These are phyloP conservation scores for Amphibalanus amphitrite DNA, from an alignment of 1,140 invertebrate species.

Conservation along the genomic window DNA sequence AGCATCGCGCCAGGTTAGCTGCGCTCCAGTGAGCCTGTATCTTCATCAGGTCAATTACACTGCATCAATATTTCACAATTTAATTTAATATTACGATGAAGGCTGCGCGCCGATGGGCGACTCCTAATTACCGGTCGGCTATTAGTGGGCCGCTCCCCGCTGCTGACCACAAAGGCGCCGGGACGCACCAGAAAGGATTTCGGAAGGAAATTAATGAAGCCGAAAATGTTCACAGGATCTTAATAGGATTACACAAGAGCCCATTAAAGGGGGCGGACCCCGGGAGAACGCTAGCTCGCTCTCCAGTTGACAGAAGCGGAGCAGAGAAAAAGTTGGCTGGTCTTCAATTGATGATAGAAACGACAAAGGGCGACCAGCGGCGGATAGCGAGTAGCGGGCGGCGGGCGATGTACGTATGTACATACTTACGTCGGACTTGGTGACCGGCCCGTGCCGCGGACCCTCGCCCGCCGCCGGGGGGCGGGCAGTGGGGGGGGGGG, in stretches of 20 bases:
- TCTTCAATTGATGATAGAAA: too few species aligned
- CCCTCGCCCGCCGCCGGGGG: too few species aligned
- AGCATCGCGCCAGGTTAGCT: background rate
- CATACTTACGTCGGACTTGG: too few species aligned
- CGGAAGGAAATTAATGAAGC: background rate
- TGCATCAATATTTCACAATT: background rate
- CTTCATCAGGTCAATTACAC: background rate
- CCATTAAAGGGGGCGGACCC: background rate
- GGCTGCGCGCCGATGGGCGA: too few species aligned
- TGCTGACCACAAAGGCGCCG: background rate
- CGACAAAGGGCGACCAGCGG: too few species aligned
- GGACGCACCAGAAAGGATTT: background rate
- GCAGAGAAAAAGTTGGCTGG: too few species aligned
- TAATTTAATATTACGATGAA: background rate
- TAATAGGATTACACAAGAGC: conserved; percentile 1
- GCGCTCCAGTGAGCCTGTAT: background rate
- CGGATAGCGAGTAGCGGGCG: too few species aligned
- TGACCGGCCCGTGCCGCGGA: too few species aligned
- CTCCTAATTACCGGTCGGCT: background rate
- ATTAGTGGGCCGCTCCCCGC: background rate
- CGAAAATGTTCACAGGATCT: background rate
- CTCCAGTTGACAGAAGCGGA: too few species aligned
- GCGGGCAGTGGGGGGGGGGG: too few species aligned
- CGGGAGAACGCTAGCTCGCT: background rate
- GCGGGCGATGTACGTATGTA: too few species aligned